These are phyloP conservation scores for Proteles cristata DNA, from an alignment of 2,113 vertebrate genomes.

Conservation along the genomic window DNA sequence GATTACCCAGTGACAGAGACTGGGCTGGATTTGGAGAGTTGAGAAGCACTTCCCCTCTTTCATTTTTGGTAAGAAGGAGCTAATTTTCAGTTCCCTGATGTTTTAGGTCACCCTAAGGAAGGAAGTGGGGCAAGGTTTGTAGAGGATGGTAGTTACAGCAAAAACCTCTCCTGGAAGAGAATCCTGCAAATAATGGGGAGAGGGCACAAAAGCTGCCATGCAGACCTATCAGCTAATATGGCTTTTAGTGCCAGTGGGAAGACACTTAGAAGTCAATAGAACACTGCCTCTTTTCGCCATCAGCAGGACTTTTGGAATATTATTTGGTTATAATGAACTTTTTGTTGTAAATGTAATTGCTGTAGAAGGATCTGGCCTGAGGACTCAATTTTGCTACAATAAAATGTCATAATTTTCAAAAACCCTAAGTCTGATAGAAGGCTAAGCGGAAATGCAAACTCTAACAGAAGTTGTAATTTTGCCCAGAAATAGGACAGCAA, in stretches of 20 bases:
- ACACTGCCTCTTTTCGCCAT: background rate
- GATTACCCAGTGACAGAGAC: background rate
- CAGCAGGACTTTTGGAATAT: background rate
- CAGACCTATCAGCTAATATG: background rate
- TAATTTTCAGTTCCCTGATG: background rate
- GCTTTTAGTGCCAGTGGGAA: background rate
- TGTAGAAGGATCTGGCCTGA: background rate
- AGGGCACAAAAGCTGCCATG: background rate
- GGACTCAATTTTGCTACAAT: conserved; percentile 33
- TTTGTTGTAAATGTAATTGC: conserved; percentile 32
- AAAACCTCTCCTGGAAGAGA: background rate
- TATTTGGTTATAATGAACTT: conserved; percentile 14
- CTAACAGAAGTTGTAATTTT: conserved; percentile 1
- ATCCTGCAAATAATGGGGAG: background rate
- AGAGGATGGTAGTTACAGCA: background rate
- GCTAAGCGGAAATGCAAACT: background rate
- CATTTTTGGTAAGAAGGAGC: background rate
- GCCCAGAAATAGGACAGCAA: background rate
- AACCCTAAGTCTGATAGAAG: background rate
- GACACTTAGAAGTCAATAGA: background rate
- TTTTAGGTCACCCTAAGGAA: background rate
- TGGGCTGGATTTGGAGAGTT: background rate
- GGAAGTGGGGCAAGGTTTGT: background rate
- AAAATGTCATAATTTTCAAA: conserved; percentile 35
- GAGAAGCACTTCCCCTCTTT: background rate